Evolutionary conservation across 2,797 vertebrate genomes (phyloP), one percentile per base, ranked within the genome.

Genomic region (Rhinophrynus dorsalis): DNA sequence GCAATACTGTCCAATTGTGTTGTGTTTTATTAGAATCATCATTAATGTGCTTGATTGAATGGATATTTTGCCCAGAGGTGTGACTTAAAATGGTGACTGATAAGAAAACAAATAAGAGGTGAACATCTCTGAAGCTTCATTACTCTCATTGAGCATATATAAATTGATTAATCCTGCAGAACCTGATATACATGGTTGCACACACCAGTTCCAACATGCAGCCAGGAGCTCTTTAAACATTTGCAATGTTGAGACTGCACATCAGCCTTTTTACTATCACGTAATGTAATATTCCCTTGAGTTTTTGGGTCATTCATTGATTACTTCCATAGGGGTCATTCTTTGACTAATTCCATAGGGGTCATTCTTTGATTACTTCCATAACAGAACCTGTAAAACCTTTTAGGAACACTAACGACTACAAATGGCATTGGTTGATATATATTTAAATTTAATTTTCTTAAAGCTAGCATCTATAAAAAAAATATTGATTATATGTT

Each of bases 51-150:
- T 12, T 23, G 38, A 18, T 59, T 17, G 50, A 59, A 59, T 21
- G 38, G 33, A 18, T 30, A 23, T 58, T 51, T 59, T 40, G 26
- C 45, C 40, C 12, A 20, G n/a, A n/a, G n/a, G n/a, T n/a, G n/a
- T n/a, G n/a, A n/a, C n/a, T n/a, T n/a, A n/a, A n/a, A n/a, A 50
- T 51, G 17, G 37, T 57, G 60, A 65, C 60, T 11, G 7, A 72
- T 66, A 51, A 8, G 20, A 30, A 50, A 40, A 59, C 12, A 66
- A 30, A 58, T 35, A 63, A 47, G 26, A 40, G 69, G 54, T 66
- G 69, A 65, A 24, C 27, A 13, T 48, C 23, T 10, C 30, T 23
- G 26, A 42, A n/a, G 32, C 42, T 42, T 65, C 27, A 55, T 56
- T 62, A 47, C 12, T 52, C 35, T 30, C n/a, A 27, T 10, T 24